Evolutionary conservation across 1,140 invertebrate species (phyloP).

Genomic region (Heterodera schachtii): DNA sequence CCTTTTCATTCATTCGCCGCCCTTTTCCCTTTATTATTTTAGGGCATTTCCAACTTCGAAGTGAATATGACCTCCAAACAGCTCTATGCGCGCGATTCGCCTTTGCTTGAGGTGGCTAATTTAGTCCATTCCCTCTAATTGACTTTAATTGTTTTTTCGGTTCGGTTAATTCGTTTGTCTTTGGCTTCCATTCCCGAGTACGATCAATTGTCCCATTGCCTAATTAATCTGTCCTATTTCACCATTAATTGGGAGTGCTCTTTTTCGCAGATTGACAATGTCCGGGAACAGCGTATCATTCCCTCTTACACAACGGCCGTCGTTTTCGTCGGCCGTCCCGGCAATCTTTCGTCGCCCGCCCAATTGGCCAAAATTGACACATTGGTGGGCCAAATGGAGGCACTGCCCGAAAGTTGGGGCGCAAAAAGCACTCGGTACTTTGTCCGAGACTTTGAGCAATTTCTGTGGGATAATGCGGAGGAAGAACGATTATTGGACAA

Average conservation of each 20-base stretch:
- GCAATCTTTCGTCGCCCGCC: conserved; percentile 54
- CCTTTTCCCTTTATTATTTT: conserved; percentile 26
- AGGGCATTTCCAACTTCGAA: conserved; percentile 58
- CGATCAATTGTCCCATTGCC: no score
- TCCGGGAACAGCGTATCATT: conserved; percentile 55
- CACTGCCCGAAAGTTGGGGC: conserved; percentile 46
- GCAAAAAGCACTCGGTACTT: conserved; percentile 64
- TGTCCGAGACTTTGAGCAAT: conserved; percentile 60
- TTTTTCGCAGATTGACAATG: conserved; percentile 40
- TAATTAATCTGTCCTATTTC: no score
- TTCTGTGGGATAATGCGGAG: conserved; percentile 51
- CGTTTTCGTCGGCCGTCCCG: conserved; percentile 61
- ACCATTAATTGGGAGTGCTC: not conserved
- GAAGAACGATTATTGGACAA: conserved; percentile 24
- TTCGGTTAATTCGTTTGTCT: not conserved
- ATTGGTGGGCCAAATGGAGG: conserved; percentile 57
- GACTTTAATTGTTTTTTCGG: not conserved
- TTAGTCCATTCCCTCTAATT: not conserved
- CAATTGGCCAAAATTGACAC: conserved; percentile 39
- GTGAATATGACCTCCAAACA: conserved; percentile 62
- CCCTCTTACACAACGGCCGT: conserved; percentile 60
- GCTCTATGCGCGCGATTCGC: conserved; percentile 59
- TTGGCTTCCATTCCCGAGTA: no score
- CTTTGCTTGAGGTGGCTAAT: conserved; percentile 45
- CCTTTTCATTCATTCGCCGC: not conserved